Percentiles rank a stretch among this genome's conserved stretches.
Evolutionary conservation across 64 coral and sea anemone species (phyloP).

Genomic region (Actinia equina): DNA sequence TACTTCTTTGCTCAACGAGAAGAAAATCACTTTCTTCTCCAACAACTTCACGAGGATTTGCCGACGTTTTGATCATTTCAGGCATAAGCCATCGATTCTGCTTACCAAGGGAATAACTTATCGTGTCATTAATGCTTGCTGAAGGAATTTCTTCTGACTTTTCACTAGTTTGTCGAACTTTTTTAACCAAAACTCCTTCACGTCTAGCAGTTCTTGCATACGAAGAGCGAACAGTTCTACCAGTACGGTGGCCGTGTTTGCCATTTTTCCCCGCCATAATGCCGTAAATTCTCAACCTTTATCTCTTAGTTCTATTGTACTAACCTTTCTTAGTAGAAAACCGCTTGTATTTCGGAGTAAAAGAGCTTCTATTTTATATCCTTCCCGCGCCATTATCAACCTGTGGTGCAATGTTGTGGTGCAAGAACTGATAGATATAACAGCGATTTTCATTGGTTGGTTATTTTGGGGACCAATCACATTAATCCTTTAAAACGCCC

Average conservation of each 20-base stretch:
- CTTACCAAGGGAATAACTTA: slow-evolving; percentile 32
- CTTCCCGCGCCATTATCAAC: not conserved
- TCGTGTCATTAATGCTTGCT: not conserved
- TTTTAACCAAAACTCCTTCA: slow-evolving; percentile 28
- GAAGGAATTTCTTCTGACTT: not conserved
- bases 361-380: not conserved
- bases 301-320: not conserved
- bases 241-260: slow-evolving; percentile 50
- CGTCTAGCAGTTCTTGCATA: not conserved
- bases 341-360: not conserved
- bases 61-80: slow-evolving; percentile 32
- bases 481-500: not conserved
- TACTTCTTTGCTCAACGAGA: slow-evolving; percentile 22
- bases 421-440: not conserved
- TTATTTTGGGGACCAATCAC: not conserved
- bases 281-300: not conserved
- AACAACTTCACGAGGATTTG: not conserved
- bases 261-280: slow-evolving; percentile 51
- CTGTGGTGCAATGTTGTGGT: slow-evolving; percentile 11
- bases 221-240: slow-evolving; percentile 56
- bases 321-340: slow-evolving; percentile 4
- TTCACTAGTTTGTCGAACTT: not conserved
- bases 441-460: not conserved
- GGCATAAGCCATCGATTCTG: slow-evolving; percentile 66
- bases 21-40: slow-evolving; percentile 1